These are phyloP conservation scores for Vanacampus margaritifer DNA, from an alignment of 2,113 vertebrate species.

Conservation along the genomic window DNA sequence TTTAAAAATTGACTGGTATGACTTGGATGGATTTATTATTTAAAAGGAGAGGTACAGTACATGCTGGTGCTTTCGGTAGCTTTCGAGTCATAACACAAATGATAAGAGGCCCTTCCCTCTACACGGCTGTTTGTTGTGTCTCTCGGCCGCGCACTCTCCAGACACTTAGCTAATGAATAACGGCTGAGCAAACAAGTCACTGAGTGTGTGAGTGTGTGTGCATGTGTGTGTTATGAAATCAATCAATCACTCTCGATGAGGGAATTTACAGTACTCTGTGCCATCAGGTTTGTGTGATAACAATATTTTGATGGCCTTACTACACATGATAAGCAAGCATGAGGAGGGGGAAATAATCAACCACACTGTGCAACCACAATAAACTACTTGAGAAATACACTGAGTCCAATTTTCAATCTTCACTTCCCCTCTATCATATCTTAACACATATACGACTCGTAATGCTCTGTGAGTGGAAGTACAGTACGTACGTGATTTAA, in stretches of 20 bases:
- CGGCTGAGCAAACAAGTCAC: constrained; percentile 30
- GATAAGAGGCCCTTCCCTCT: constrained; percentile 47
- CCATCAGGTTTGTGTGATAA: neutral
- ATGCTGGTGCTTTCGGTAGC: constrained; percentile 16
- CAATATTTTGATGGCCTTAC: neutral
- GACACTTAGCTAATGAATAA: constrained; percentile 65
- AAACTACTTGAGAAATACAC: neutral
- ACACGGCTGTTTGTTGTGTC: constrained; percentile 38
- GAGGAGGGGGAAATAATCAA: neutral
- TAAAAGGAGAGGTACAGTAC: constrained; percentile 29
- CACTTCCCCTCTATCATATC: neutral
- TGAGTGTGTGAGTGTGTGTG: neutral
- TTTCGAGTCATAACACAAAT: neutral
- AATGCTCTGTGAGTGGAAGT: neutral
- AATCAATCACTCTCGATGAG: constrained; percentile 23
- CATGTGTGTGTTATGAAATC: constrained; percentile 29
- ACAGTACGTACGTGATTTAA: neutral
- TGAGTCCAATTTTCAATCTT: neutral
- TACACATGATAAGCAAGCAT: neutral
- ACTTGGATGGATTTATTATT: too few species aligned
- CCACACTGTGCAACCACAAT: neutral
- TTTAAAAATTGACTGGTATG: too few species aligned
- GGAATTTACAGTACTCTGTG: neutral
- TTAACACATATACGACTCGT: neutral
- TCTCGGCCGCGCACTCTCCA: constrained; percentile 15